Evolutionary conservation across 2,888 invertebrate species (phyloP).

Genomic region (Embidobia sp.): DNA sequence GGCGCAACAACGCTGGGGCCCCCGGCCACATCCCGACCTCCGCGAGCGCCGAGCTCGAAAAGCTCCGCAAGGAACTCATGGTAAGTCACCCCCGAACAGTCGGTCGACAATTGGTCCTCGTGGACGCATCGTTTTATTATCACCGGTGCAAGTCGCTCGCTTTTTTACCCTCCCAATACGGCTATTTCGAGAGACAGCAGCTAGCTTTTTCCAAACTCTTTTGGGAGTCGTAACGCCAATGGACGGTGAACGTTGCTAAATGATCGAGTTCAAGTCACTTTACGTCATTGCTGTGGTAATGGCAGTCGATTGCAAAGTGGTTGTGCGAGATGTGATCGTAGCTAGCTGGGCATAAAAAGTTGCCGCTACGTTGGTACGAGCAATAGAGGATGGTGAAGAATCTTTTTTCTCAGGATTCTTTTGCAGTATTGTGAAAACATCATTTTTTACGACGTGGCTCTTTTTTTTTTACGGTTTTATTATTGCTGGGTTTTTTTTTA

Average conservation of each 20-base stretch:
- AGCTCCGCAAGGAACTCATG: slow-evolving; percentile 95
- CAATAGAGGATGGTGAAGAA: no score
- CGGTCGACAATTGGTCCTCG: slow-evolving; percentile 24
- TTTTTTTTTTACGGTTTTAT: no score
- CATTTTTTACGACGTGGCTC: no score
- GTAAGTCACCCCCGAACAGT: slow-evolving; percentile 82
- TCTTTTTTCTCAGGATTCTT: no score
- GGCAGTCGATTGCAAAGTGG: no score
- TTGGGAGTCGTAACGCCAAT: not conserved
- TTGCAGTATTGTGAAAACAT: no score
- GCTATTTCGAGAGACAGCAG: not conserved
- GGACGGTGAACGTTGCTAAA: not conserved
- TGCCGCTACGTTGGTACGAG: no score
- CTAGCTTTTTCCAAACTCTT: slow-evolving; percentile 1
- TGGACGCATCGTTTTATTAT: slow-evolving; percentile 10
- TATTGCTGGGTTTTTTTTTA: no score
- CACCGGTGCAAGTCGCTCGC: no score
- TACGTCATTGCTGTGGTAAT: not conserved
- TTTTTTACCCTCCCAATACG: not conserved
- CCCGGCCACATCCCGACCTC: slow-evolving; percentile 84
- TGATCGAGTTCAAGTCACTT: not conserved
- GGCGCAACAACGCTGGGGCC: slow-evolving; percentile 83
- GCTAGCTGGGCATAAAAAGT: no score
- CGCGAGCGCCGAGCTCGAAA: slow-evolving; percentile 94
- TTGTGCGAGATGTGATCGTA: no score